Base-by-base conservation (phyloP, 2,113 vertebrate species). In the Gorsachius goisagi region DNA sequence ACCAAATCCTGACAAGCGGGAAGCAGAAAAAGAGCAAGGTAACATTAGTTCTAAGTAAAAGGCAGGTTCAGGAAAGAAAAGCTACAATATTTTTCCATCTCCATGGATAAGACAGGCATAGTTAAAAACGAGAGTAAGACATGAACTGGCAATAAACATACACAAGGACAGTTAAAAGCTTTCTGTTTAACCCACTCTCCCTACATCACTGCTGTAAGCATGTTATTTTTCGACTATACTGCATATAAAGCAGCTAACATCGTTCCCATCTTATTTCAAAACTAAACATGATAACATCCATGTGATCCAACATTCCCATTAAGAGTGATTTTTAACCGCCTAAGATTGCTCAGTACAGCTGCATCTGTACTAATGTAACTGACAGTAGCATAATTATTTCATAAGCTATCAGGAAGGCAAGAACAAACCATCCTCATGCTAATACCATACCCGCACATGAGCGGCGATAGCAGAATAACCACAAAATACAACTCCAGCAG, bases 1-100 rank as follows among this genome's bases (percentile, higher is more conserved):
- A 98, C 99, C 99, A 99, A 99, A 99, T 99, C 99, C 99, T 99
- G 98, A 98, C 95, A 94, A 98, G 98, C 89, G 90, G 85, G 96
- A 97, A 97, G 98, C 97, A 98, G 97, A 95, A 95, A 98, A 94
- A 97, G 96, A 98, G 96, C 96, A 96, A 98, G 95, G 98, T n/a
- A 94, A 91, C 93, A 93, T 98, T 98, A 98, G 96, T 97, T 89
- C 86, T 73, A 85, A 77, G 66, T 12, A 79, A 89, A 86, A 85
- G 21, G 55, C 5, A 90, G 53, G 28, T 35, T 37, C n/a, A 76
- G 91, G 55, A 90, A 88, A 85, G 63, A 95, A 74, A 93, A 91
- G 32, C 10, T 56, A 26, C 79, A 64, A 49, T 49, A 87, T 52
- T 95, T 64, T 74, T 45, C 69, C 74, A 93, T n/a, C 47, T 19